phyloP scores from a whole-genome alignment of 2,888 invertebrate genomes.

The Orchesella flavescens region DNA sequence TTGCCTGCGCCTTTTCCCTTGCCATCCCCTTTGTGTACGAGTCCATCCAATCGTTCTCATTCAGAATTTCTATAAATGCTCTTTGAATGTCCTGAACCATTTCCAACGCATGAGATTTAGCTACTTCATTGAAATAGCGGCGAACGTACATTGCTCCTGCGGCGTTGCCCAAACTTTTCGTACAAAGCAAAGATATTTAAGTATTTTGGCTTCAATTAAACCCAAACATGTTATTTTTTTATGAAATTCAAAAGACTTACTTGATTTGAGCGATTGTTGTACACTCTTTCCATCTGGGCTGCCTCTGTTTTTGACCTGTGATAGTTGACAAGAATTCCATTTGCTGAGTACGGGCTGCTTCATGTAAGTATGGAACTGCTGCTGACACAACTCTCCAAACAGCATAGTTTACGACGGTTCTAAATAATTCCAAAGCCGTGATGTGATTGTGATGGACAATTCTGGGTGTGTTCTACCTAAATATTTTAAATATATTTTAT shows the following conservation, averaged over 20 bases:
- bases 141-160: slow-evolving; percentile 88
- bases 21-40: slow-evolving; percentile 74
- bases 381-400: slow-evolving; percentile 92
- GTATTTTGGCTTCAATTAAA: too few relatives aligned
- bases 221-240: too few relatives aligned
- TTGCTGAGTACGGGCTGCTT: slow-evolving; percentile 84
- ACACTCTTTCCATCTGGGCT: slow-evolving; percentile 93
- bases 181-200: too few relatives aligned
- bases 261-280: slow-evolving; percentile 78
- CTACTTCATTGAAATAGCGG: slow-evolving; percentile 88
- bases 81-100: slow-evolving; percentile 86
- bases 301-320: slow-evolving; percentile 87
- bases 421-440: too few relatives aligned
- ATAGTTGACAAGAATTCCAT: slow-evolving; percentile 85
- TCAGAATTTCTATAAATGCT: slow-evolving; percentile 86
- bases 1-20: slow-evolving; percentile 73
- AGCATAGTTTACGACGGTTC: slow-evolving; percentile 89
- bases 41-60: slow-evolving; percentile 93
- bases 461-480: too few relatives aligned
- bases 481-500: not conserved
- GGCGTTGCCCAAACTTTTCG: slow-evolving; percentile 74
- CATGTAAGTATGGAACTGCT: slow-evolving; percentile 82
- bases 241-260: slow-evolving; percentile 27
- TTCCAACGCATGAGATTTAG: slow-evolving; percentile 82
- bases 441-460: too few relatives aligned